Evolutionary conservation across 2,113 vertebrate species (phyloP).

Genomic region (Pantherophis guttatus): DNA sequence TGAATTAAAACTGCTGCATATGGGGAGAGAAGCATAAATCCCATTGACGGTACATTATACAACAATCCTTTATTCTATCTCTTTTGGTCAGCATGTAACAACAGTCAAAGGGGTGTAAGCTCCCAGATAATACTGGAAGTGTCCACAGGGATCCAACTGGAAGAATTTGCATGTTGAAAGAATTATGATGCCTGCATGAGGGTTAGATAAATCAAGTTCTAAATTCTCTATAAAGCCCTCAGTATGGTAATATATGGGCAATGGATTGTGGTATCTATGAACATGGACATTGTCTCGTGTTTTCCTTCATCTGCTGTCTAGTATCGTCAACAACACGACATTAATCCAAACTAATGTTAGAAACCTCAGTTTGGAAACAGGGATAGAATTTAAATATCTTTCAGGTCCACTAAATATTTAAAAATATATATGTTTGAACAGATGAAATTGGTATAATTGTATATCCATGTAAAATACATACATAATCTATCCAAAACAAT

Average conservation of each 20-base stretch:
- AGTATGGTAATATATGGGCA: background rate
- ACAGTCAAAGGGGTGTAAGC: background rate
- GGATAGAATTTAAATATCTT: no score
- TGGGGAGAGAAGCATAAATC: background rate
- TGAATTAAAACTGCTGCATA: background rate
- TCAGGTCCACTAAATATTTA: no score
- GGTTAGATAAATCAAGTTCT: background rate
- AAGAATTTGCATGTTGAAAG: background rate
- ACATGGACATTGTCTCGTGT: background rate
- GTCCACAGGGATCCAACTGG: background rate
- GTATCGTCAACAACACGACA: background rate
- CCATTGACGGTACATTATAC: background rate
- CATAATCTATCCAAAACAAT: no score
- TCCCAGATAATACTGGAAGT: background rate
- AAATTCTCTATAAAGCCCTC: background rate
- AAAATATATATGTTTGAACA: no score
- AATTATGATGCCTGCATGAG: background rate
- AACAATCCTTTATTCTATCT: background rate
- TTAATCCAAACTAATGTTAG: background rate
- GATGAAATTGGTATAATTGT: no score
- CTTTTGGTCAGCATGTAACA: background rate
- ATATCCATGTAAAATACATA: no score
- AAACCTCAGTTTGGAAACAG: no score
- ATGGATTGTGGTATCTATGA: background rate
- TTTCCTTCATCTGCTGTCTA: background rate